Evolutionary conservation across 1,140 invertebrate species (phyloP).

Genomic region (Apolygus lucorum): DNA sequence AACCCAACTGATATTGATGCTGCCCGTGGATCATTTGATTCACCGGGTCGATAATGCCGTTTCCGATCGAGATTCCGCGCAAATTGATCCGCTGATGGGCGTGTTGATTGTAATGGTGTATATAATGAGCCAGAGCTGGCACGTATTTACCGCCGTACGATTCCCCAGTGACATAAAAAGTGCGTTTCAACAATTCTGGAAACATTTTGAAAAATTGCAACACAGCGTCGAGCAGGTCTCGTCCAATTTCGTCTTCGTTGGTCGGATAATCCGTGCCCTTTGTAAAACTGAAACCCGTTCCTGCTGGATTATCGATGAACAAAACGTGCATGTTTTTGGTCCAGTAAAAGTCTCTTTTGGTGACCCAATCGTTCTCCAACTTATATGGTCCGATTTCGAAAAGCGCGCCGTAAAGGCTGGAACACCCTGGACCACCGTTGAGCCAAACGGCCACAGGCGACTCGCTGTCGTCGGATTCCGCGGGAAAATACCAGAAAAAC

Average conservation of each 20-base stretch:
- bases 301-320: constrained; percentile 64
- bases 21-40: constrained; percentile 68
- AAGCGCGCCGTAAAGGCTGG: constrained; percentile 63
- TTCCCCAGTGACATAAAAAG: constrained; percentile 74
- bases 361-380: constrained; percentile 35
- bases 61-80: constrained; percentile 67
- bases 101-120: constrained; percentile 52
- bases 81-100: constrained; percentile 53
- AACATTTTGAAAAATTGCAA: constrained; percentile 64
- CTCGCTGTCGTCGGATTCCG: constrained; percentile 40
- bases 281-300: constrained; percentile 38
- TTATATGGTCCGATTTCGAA: constrained; percentile 51
- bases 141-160: constrained; percentile 72
- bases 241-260: constrained; percentile 48
- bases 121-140: constrained; percentile 65
- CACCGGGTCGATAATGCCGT: constrained; percentile 71
- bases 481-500: constrained; percentile 72
- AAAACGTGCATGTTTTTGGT: constrained; percentile 37
- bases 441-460: constrained; percentile 65
- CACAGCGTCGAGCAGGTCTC: constrained; percentile 26
- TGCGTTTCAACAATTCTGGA: constrained; percentile 51
- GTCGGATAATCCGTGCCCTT: constrained; percentile 53
- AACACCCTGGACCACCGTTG: constrained; percentile 64
- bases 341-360: constrained; percentile 28
- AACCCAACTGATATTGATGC: constrained; percentile 70